These are phyloP conservation scores for Trialeurodes vaporariorum DNA, from an alignment of 1,140 invertebrate species.

Conservation along the genomic window DNA sequence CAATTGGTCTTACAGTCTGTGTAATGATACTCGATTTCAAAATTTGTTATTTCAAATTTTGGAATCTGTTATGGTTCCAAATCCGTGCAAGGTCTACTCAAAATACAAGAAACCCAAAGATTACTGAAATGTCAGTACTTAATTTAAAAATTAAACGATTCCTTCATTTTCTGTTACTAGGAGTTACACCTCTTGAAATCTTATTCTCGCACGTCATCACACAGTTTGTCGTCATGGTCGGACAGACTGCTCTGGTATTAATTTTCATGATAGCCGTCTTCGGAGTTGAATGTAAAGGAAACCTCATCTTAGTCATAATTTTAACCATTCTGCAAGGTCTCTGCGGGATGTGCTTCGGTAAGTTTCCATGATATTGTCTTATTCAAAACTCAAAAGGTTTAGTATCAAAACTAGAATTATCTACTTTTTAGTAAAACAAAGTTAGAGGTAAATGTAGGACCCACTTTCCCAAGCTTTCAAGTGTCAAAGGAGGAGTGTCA, in stretches of 20 bases:
- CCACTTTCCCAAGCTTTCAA: no score
- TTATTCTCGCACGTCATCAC: conserved; percentile 73
- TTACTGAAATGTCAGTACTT: no score
- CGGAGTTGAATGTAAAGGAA: conserved; percentile 64
- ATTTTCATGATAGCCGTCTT: conserved; percentile 73
- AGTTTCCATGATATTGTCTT: no score
- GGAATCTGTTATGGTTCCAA: background rate
- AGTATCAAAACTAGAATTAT: no score
- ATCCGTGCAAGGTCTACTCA: no score
- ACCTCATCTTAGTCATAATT: conserved; percentile 56
- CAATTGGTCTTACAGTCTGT: background rate
- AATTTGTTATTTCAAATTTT: conserved; percentile 10
- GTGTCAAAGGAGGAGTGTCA: no score
- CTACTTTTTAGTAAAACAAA: no score
- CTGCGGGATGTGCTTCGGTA: conserved; percentile 87
- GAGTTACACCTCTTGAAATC: conserved; percentile 50
- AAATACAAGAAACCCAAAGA: no score
- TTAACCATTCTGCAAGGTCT: conserved; percentile 72
- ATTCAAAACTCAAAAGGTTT: no score
- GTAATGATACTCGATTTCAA: conserved; percentile 4
- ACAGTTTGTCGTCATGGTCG: conserved; percentile 76
- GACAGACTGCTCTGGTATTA: conserved; percentile 71
- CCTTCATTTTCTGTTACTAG: conserved; percentile 24
- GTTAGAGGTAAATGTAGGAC: no score
- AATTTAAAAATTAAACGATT: background rate